A percentile compares a stretch with the other conserved stretches of the same genome.
These are phyloP conservation scores for Lepus townsendii DNA, from an alignment of 2,797 vertebrate species.

Conservation along the genomic window DNA sequence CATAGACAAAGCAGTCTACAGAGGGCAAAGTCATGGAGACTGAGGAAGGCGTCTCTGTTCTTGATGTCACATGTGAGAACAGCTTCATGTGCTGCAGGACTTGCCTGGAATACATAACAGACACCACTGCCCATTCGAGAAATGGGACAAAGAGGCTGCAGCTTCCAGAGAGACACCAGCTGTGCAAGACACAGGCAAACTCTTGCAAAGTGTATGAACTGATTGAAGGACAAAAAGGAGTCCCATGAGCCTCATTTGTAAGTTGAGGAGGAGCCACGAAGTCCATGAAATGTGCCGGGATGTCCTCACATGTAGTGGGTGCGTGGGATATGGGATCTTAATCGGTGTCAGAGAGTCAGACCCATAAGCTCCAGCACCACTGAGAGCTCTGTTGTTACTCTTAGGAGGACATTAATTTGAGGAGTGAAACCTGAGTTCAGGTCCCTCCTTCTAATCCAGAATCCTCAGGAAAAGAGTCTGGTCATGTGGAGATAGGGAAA, in stretches of 20 bases:
- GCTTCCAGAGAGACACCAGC: constrained; percentile 56
- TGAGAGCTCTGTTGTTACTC: background rate
- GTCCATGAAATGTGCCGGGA: constrained; percentile 55
- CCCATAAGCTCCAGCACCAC: background rate
- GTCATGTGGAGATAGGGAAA: too few relatives aligned
- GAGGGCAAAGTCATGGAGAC: too few relatives aligned
- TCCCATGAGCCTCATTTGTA: too few relatives aligned
- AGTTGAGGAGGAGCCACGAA: too few relatives aligned
- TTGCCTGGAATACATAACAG: too few relatives aligned
- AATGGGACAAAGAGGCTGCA: background rate
- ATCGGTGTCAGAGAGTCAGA: constrained; percentile 74
- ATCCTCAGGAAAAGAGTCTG: background rate
- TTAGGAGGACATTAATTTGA: too few relatives aligned
- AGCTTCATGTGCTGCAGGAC: too few relatives aligned
- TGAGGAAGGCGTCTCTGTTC: too few relatives aligned
- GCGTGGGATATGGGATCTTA: constrained; percentile 74
- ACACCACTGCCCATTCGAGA: background rate
- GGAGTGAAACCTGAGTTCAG: constrained; percentile 20
- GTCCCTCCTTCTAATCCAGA: background rate
- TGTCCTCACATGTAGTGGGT: constrained; percentile 70
- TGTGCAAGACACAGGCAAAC: background rate
- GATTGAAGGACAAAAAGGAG: constrained; percentile 64
- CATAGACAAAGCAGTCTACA: too few relatives aligned
- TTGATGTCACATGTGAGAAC: too few relatives aligned
- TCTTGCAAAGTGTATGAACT: background rate